Percentiles rank a stretch among this genome's conserved stretches.
These are phyloP conservation scores for Ellobius talpinus DNA, from an alignment of 2,113 vertebrate species.

Conservation along the genomic window DNA sequence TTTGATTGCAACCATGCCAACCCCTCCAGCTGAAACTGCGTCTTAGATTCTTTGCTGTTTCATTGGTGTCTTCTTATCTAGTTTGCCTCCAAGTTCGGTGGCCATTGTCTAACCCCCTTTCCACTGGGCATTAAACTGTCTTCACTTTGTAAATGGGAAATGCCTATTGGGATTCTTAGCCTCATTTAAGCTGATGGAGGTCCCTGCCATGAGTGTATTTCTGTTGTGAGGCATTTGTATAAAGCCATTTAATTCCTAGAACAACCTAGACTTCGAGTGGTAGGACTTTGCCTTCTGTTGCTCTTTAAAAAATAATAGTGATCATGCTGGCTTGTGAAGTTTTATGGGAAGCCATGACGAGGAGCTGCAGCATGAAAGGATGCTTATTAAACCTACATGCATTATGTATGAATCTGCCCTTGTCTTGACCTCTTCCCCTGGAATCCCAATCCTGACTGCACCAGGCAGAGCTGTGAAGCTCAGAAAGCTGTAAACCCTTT, in stretches of 20 bases:
- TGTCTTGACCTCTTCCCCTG: slow-evolving; percentile 85
- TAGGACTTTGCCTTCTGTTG: slow-evolving; percentile 71
- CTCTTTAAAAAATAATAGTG: slow-evolving; percentile 78
- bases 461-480: slow-evolving; percentile 79
- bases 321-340: slow-evolving; percentile 79
- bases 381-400: slow-evolving; percentile 83
- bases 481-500: slow-evolving; percentile 79
- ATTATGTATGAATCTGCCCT: slow-evolving; percentile 87
- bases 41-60: neutral
- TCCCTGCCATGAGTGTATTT: neutral
- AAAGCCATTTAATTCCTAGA: slow-evolving; percentile 78
- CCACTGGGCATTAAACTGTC: neutral
- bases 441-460: slow-evolving; percentile 82
- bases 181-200: slow-evolving; percentile 42
- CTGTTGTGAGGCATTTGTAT: slow-evolving; percentile 6
- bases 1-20: neutral
- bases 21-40: neutral
- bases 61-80: neutral
- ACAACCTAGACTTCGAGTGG: slow-evolving; percentile 65
- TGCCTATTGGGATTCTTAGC: slow-evolving; percentile 73
- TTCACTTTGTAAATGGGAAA: slow-evolving; percentile 33
- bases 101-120: neutral
- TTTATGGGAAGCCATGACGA: slow-evolving; percentile 79
- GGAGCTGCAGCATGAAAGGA: slow-evolving; percentile 80
- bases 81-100: neutral